Conservation (phyloP, 2,797 vertebrate genomes). For the Thunnus albacares region DNA sequence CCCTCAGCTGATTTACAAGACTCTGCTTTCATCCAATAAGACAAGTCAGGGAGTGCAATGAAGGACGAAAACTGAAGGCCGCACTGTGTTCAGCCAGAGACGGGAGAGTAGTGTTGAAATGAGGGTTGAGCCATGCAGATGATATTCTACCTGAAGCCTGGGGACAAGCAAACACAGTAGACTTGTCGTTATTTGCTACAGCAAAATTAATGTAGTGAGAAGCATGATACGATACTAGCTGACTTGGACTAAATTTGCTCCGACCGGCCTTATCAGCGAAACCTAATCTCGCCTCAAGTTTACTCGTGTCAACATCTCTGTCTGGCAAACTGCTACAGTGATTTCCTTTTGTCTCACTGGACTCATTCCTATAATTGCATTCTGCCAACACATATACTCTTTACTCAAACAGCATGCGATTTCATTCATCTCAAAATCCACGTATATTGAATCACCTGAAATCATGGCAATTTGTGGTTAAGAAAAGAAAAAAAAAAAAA, state of each 20-base stretch:
- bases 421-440: constrained; percentile 10
- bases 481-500: background rate
- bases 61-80: background rate
- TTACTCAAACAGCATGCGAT: background rate
- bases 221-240: constrained; percentile 44
- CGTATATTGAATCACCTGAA: background rate
- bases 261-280: constrained; percentile 42
- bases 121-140: background rate
- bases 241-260: constrained; percentile 18
- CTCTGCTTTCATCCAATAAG: constrained; percentile 21
- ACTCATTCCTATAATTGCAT: background rate
- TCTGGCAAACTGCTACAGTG: background rate
- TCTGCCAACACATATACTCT: background rate
- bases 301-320: constrained; percentile 31
- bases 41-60: background rate
- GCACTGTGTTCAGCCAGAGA: background rate
- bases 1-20: constrained; percentile 31
- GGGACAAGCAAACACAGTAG: background rate
- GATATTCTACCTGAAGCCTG: constrained; percentile 25
- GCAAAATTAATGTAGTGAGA: constrained; percentile 30
- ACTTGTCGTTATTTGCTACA: constrained; percentile 26
- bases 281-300: constrained; percentile 37
- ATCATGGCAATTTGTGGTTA: background rate
- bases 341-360: background rate
- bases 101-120: background rate